These are phyloP conservation scores for Enteromius fasciolatus DNA, from an alignment of 2,797 vertebrate species.

Conservation along the genomic window DNA sequence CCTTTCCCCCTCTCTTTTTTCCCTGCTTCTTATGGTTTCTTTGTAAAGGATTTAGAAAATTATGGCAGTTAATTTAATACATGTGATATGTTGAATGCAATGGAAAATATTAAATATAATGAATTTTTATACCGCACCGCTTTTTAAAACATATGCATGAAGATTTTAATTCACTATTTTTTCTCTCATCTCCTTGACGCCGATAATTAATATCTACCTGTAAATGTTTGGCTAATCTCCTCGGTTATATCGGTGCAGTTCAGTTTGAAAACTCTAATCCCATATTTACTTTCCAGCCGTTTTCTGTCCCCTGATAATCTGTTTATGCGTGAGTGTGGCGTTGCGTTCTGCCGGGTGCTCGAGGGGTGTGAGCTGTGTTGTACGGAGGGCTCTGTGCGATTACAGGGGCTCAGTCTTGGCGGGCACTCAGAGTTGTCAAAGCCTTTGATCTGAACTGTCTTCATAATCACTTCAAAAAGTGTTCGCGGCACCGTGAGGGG, in stretches of 20 bases:
- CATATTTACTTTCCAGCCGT: conserved; percentile 46
- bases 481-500: conserved; percentile 74
- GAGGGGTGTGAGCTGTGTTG: conserved; percentile 63
- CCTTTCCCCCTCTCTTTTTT: conserved; percentile 13
- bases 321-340: conserved; percentile 77
- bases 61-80: conserved; percentile 22
- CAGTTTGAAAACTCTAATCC: conserved; percentile 54
- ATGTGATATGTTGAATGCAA: conserved; percentile 4
- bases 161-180: background rate
- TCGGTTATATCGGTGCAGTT: conserved; percentile 57
- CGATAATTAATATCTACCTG: conserved; percentile 59
- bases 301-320: conserved; percentile 72
- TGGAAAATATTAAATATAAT: conserved; percentile 12
- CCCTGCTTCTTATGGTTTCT: background rate
- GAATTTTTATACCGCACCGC: background rate
- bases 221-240: conserved; percentile 56
- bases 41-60: conserved; percentile 30
- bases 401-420: conserved; percentile 74
- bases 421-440: conserved; percentile 77
- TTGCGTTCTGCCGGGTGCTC: conserved; percentile 67
- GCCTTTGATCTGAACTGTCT: conserved; percentile 81
- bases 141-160: conserved; percentile 11
- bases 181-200: background rate
- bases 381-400: conserved; percentile 73
- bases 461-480: conserved; percentile 79